Base-by-base conservation (phyloP, 2,113 vertebrate genomes). In the Mesembrinibis cayennensis region DNA sequence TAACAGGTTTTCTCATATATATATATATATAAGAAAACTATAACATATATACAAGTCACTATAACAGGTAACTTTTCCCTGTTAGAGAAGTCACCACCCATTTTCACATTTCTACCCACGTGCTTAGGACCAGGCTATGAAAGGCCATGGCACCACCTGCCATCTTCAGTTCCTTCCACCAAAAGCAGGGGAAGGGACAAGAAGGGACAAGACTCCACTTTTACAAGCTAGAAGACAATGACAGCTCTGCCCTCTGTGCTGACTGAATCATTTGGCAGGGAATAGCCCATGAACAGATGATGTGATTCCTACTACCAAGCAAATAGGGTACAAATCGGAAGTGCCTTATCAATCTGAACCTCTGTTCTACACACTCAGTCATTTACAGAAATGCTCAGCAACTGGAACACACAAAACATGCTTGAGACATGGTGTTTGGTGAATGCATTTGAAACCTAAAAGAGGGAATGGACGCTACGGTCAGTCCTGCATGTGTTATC, bases 31-130 rank as follows among this genome's bases (percentile, higher is more conserved):
- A 50, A 59, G 12, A n/a, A 77, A 69, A 77, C 6, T n/a, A 3
- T 13, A 30, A 53, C 20, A n/a, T 6, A 20, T 19, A 10, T 16
- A 32, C 14, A 25, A 55, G 40, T 61, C 32, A 44, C 44, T 63
- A 0, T 26, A 71, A 56, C 32, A 29, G 26, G 42, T 38, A 30
- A 49, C 66, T 55, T 69, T 12, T 40, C 38, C 30, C 59, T 58
- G 7, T 32, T 15, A 23, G 27, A 61, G 22, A 52, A 40, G 20
- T 38, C 45, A 34, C 16, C 38, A 49, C 10, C 9, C 12, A 6
- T 17, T 58, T 72, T 56, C 59, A 56, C 29, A 5, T 22, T 56
- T 25, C 34, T n/a, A 11, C 36, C 11, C 2, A 0, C 3, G 0
- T n/a, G 19, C 36, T 50, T 22, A 36, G 47, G 38, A 25, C 34